Percentiles rank a stretch among this genome's conserved stretches.
Evolutionary conservation across 2,888 invertebrate species (phyloP).

Genomic region (Invenusta paracnida): DNA sequence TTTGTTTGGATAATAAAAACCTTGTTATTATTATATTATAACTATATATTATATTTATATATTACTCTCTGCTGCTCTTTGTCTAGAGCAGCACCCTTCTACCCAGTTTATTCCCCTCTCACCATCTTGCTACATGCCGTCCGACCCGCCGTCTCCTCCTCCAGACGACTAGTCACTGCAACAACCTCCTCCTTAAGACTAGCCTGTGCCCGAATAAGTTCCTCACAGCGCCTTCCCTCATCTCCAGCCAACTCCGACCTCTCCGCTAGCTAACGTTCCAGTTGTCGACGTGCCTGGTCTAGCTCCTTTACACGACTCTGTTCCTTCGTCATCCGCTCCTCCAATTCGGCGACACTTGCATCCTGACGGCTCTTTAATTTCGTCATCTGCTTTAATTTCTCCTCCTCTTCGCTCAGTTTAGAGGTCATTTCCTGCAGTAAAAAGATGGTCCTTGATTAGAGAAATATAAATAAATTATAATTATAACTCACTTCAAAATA

Average conservation of each 20-base stretch:
- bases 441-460: neutral
- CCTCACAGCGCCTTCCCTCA: constrained; percentile 73
- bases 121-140: constrained; percentile 53
- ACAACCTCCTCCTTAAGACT: constrained; percentile 77
- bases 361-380: constrained; percentile 93
- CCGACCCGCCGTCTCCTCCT: constrained; percentile 70
- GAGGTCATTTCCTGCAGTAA: constrained; percentile 71
- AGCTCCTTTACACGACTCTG: constrained; percentile 82
- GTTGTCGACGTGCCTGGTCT: constrained; percentile 75
- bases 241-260: constrained; percentile 86
- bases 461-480: neutral
- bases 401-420: constrained; percentile 91
- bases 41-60: no score
- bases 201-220: constrained; percentile 76
- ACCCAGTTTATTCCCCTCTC: no score
- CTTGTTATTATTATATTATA: no score
- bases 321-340: constrained; percentile 84
- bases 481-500: no score
- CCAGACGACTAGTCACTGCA: constrained; percentile 66
- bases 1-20: no score
- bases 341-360: constrained; percentile 84
- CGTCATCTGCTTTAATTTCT: constrained; percentile 69
- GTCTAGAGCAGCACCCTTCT: no score
- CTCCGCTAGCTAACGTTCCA: constrained; percentile 68
- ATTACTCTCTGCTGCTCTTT: no score